Evolutionary conservation across 2,113 vertebrate species (phyloP).

Genomic region (Nothoprocta pentlandii): DNA sequence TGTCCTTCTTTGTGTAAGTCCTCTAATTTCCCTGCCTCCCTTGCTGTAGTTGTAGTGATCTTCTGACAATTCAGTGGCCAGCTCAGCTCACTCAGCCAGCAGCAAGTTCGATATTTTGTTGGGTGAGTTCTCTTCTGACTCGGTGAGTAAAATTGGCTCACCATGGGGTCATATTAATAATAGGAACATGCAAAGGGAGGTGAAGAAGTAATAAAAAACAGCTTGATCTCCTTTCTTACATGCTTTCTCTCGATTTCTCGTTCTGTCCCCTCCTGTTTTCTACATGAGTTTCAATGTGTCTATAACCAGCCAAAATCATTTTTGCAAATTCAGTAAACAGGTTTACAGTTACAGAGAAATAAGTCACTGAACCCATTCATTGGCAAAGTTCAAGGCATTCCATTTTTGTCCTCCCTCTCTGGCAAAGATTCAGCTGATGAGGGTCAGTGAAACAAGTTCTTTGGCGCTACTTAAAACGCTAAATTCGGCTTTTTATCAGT

Average conservation of each 20-base stretch:
- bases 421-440: conserved; percentile 44
- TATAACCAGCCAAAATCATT: background rate
- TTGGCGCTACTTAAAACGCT: conserved; percentile 22
- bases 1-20: background rate
- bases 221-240: background rate
- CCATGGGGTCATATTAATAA: background rate
- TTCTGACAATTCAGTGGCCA: background rate
- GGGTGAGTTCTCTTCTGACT: background rate
- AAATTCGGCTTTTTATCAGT: conserved; percentile 23
- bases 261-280: background rate
- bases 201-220: background rate
- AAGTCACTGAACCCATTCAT: background rate
- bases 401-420: background rate
- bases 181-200: background rate
- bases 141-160: background rate
- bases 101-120: background rate
- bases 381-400: conserved; percentile 8
- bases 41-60: background rate
- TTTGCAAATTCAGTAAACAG: background rate
- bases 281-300: background rate
- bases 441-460: conserved; percentile 25
- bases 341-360: background rate
- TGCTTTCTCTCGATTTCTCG: background rate
- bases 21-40: background rate
- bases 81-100: background rate